Evolutionary conservation across 2,888 invertebrate genomes (phyloP).

Genomic region (Fragum fragum): DNA sequence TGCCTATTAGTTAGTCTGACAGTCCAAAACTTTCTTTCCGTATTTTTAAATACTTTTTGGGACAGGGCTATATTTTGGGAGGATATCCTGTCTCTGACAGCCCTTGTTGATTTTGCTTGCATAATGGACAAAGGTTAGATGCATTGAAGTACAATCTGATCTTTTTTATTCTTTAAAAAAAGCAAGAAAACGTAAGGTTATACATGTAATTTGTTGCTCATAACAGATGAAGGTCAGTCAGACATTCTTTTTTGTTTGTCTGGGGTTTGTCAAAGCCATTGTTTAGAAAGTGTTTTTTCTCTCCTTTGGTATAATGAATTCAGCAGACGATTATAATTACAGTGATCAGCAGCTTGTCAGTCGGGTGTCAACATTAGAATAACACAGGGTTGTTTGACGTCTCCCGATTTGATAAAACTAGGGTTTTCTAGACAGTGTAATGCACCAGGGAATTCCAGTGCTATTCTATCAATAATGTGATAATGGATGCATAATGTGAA

Average conservation of each 20-base stretch:
- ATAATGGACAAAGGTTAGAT: no score
- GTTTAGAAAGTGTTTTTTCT: background rate
- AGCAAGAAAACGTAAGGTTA: no score
- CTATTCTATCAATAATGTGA: constrained; percentile 23
- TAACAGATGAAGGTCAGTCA: background rate
- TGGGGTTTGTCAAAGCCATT: background rate
- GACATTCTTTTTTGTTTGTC: background rate
- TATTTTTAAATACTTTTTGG: no score
- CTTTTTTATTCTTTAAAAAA: no score
- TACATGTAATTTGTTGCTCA: no score
- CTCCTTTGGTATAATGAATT: constrained; percentile 18
- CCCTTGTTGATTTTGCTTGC: no score
- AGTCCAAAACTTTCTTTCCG: no score
- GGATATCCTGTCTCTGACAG: no score
- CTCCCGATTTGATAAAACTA: constrained; percentile 19
- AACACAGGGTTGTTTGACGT: constrained; percentile 13
- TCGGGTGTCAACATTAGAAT: constrained; percentile 23
- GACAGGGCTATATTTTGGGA: no score
- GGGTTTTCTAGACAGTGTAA: constrained; percentile 20
- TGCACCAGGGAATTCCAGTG: constrained; percentile 9
- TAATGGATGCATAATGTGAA: constrained; percentile 13
- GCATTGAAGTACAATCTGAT: no score
- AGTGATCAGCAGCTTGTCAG: constrained; percentile 21
- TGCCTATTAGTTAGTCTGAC: no score
- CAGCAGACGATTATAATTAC: constrained; percentile 19